Evolutionary conservation across 2,888 invertebrate species (phyloP), one percentile per base, ranked within the genome.

Genomic region (Hirtodrosophila confusa): DNA sequence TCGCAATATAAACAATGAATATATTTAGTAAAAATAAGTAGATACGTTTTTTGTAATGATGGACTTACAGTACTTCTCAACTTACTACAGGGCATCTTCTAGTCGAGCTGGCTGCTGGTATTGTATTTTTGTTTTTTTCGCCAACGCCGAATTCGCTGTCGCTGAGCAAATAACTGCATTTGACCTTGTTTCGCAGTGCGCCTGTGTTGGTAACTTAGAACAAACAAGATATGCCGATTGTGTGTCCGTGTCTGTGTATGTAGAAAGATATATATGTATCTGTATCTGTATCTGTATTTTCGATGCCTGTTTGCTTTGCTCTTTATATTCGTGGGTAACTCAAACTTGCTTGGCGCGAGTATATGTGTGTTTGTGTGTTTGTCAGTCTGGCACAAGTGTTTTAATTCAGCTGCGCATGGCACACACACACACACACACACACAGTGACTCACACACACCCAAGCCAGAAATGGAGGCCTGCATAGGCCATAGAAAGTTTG

Each of bases 101-200:
- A 1, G 40, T 36, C 60, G 43, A 47, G 23, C 35, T 35, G 8
- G n/a, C 11, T 57, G 2, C 43, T 44, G 7, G 45, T 27, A 37
- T 27, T 57, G n/a, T 40, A 29, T 57, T 66, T 6, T 62, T 69
- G 58, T 48, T 65, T 54, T 64, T 69, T 80, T 54, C 6, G 60
- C 17, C 44, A 57, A 40, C 53, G 58, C 43, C 72, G 43, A 73
- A 75, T 70, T 64, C 31, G 47, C 11, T 17, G 53, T 41, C 33
- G 64, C 17, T 49, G 58, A 66, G 64, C 75, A 88, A 86, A 85
- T 86, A 85, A 86, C 87, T 88, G 88, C 88, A 86, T 84, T 86
- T 86, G 85, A 88, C 85, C 85, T 86, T 86, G 85, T 88, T 86
- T 84, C 64, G 74, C 44, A 43, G 47, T 68, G 70, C 54, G 54